These are phyloP conservation scores for Agrotis exclamationis DNA, from an alignment of 2,888 invertebrate genomes.

Conservation along the genomic window DNA sequence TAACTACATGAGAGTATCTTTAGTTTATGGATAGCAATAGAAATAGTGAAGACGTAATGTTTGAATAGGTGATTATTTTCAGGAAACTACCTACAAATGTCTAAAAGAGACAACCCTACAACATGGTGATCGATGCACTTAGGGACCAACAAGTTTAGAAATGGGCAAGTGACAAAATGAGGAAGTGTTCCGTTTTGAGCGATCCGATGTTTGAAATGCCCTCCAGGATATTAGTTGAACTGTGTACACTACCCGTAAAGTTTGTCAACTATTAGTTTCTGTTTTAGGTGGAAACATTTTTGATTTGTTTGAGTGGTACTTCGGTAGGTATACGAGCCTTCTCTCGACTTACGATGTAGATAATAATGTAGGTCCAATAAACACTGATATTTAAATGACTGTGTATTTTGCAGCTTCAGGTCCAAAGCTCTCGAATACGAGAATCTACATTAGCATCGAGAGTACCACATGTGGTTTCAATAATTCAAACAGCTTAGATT, in stretches of 20 bases:
- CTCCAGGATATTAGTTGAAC: slow-evolving; percentile 53
- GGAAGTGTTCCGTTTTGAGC: slow-evolving; percentile 64
- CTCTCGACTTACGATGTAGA: slow-evolving; percentile 3
- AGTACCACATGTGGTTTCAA: slow-evolving; percentile 34
- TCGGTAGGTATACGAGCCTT: slow-evolving; percentile 17
- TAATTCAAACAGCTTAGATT: slow-evolving; percentile 47
- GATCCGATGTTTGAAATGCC: slow-evolving; percentile 54
- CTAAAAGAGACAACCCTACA: slow-evolving; percentile 52
- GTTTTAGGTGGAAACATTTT: slow-evolving; percentile 43
- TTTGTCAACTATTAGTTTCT: slow-evolving; percentile 31
- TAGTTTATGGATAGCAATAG: neutral
- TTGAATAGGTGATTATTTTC: neutral
- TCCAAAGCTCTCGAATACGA: slow-evolving; percentile 36
- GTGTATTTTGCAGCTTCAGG: slow-evolving; percentile 47
- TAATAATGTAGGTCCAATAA: slow-evolving; percentile 30
- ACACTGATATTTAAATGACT: slow-evolving; percentile 52
- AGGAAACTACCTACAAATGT: neutral
- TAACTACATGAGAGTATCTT: too few species aligned
- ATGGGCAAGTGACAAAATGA: slow-evolving; percentile 64
- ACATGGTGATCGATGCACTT: slow-evolving; percentile 65
- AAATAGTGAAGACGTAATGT: neutral
- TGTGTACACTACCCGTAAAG: slow-evolving; percentile 33
- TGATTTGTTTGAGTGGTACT: slow-evolving; percentile 26
- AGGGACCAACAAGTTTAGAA: slow-evolving; percentile 60
- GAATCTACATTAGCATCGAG: slow-evolving; percentile 42